Conservation (phyloP, 2,797 vertebrate species). For the Eleutherodactylus coqui region DNA sequence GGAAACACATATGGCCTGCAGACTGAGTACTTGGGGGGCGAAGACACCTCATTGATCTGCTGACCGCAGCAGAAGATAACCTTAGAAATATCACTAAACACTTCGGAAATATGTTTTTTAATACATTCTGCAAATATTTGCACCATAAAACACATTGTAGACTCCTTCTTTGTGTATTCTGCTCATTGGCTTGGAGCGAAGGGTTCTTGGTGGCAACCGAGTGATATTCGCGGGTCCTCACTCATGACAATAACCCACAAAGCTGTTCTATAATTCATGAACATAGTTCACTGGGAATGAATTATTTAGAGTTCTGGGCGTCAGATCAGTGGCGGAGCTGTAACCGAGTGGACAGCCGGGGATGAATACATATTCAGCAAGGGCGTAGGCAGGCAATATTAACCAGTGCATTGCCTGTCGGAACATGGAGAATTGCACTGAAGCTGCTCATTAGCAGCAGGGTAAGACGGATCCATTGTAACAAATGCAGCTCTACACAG, state of each 20-base stretch:
- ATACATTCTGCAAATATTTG: too few species aligned
- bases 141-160: too few species aligned
- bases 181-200: not conserved
- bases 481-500: not conserved
- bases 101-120: not conserved
- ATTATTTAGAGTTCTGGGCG: slow-evolving; percentile 42
- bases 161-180: not conserved
- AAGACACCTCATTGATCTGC: not conserved
- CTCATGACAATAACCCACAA: slow-evolving; percentile 32
- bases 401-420: not conserved
- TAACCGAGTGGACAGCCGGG: slow-evolving; percentile 3
- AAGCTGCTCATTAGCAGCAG: not conserved
- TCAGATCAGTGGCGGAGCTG: slow-evolving; percentile 19
- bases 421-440: not conserved
- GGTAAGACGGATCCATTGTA: not conserved
- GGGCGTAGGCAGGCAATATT: not conserved
- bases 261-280: slow-evolving; percentile 51
- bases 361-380: slow-evolving; percentile 10
- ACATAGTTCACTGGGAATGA: slow-evolving; percentile 32
- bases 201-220: not conserved
- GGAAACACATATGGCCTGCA: too few species aligned
- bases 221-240: not conserved
- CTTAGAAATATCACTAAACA: not conserved
- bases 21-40: not conserved
- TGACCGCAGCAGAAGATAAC: not conserved